phyloP scores from a whole-genome alignment of 2,888 invertebrate species.

The Timandra comae region DNA sequence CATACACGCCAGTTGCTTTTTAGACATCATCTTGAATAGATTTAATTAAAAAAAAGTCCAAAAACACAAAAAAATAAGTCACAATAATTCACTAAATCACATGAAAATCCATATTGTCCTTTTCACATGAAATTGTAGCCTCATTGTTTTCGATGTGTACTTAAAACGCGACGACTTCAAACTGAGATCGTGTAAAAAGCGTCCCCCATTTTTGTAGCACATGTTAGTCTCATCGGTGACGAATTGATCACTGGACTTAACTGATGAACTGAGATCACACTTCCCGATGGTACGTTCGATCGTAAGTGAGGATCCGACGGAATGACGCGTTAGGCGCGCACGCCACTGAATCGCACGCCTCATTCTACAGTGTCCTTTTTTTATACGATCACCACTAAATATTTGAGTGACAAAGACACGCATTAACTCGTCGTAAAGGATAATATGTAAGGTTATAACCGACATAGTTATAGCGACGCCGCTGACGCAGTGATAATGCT shows the following conservation, averaged over 20 bases:
- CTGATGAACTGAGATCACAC: constrained; percentile 31
- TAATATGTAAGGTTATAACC: constrained; percentile 71
- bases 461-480: constrained; percentile 44
- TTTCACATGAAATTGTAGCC: constrained; percentile 31
- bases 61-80: constrained; percentile 17
- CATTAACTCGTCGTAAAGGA: constrained; percentile 71
- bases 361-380: constrained; percentile 59
- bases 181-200: constrained; percentile 28
- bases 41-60: constrained; percentile 25
- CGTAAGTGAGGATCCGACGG: constrained; percentile 50
- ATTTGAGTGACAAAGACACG: constrained; percentile 63
- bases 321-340: constrained; percentile 66
- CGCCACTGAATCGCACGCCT: constrained; percentile 40
- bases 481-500: constrained; percentile 54
- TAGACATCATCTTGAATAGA: constrained; percentile 82
- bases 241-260: constrained; percentile 13
- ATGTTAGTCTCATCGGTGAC: constrained; percentile 38
- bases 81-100: constrained; percentile 31
- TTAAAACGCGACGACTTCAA: constrained; percentile 30
- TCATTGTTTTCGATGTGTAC: constrained; percentile 34
- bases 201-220: constrained; percentile 37
- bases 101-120: constrained; percentile 51
- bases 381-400: constrained; percentile 64
- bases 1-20: constrained; percentile 86
- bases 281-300: constrained; percentile 62